Percentiles rank a stretch among this genome's conserved stretches.
phyloP scores from a whole-genome alignment of 2,888 invertebrate genomes.

The Drosophila neonasuta region DNA sequence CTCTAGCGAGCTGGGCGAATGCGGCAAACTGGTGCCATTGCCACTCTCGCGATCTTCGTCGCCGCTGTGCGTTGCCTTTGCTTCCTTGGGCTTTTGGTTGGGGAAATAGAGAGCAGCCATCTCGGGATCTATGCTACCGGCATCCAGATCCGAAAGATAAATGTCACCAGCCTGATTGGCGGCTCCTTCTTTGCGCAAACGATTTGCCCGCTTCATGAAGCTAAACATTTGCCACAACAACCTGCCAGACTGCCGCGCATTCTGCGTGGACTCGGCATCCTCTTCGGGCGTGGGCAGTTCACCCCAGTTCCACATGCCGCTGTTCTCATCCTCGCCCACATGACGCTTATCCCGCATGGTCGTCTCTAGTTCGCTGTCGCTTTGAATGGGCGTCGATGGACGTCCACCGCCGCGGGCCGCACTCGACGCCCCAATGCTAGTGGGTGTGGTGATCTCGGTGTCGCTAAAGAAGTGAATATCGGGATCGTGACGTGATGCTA shows the following conservation, averaged over 20 bases:
- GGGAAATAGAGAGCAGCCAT: slow-evolving; percentile 94
- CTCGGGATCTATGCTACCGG: slow-evolving; percentile 95
- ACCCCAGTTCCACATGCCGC: slow-evolving; percentile 93
- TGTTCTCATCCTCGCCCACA: slow-evolving; percentile 70
- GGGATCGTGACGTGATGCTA: slow-evolving; percentile 82
- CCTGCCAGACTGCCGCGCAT: slow-evolving; percentile 83
- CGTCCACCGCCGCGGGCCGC: slow-evolving; percentile 85
- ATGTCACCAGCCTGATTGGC: slow-evolving; percentile 87
- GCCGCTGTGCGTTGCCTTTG: slow-evolving; percentile 71
- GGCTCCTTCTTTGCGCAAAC: slow-evolving; percentile 83
- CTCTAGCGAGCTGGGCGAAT: slow-evolving; percentile 92
- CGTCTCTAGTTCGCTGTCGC: slow-evolving; percentile 96
- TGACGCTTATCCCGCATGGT: slow-evolving; percentile 82
- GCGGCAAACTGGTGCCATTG: slow-evolving; percentile 96
- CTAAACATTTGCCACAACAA: slow-evolving; percentile 96
- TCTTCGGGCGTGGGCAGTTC: slow-evolving; percentile 86
- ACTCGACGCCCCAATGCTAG: slow-evolving; percentile 85
- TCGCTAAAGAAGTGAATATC: slow-evolving; percentile 96
- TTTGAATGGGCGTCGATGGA: slow-evolving; percentile 93
- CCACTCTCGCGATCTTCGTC: slow-evolving; percentile 98
- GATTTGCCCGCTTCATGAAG: slow-evolving; percentile 91
- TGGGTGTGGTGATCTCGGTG: slow-evolving; percentile 88
- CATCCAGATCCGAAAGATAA: slow-evolving; percentile 93
- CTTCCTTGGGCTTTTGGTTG: slow-evolving; percentile 76
- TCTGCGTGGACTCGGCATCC: slow-evolving; percentile 60